Evolutionary conservation across 2,888 invertebrate genomes (phyloP).

Genomic region (Atrina japonica): DNA sequence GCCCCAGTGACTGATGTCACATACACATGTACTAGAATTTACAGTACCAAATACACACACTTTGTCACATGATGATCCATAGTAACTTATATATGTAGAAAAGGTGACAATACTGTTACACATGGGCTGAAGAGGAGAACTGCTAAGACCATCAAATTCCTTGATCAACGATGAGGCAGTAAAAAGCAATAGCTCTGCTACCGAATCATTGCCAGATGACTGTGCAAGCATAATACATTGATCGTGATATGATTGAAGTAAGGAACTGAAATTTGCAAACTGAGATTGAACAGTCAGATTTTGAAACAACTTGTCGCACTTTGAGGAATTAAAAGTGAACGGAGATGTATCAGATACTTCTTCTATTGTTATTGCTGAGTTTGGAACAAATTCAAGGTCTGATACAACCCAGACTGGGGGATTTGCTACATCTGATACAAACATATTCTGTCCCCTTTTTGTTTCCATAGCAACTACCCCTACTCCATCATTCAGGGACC

Average conservation of each 20-base stretch:
- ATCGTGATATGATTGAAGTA: slow-evolving; percentile 39
- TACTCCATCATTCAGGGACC: slow-evolving; percentile 63
- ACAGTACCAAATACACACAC: slow-evolving; percentile 57
- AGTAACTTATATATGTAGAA: slow-evolving; percentile 41
- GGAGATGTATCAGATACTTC: slow-evolving; percentile 25
- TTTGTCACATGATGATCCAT: slow-evolving; percentile 45
- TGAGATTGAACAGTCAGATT: slow-evolving; percentile 32
- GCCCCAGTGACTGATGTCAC: slow-evolving; percentile 61
- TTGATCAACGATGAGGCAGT: slow-evolving; percentile 41
- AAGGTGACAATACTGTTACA: slow-evolving; percentile 38
- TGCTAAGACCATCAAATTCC: slow-evolving; percentile 37
- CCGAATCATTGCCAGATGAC: slow-evolving; percentile 37
- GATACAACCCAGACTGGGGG: slow-evolving; percentile 61
- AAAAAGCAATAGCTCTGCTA: slow-evolving; percentile 48
- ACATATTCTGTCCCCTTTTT: slow-evolving; percentile 50
- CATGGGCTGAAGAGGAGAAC: slow-evolving; percentile 37
- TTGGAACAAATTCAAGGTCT: slow-evolving; percentile 52
- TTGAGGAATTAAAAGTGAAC: slow-evolving; percentile 27
- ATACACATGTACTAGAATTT: slow-evolving; percentile 47
- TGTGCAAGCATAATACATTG: slow-evolving; percentile 49
- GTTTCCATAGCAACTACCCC: slow-evolving; percentile 53
- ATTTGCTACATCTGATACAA: slow-evolving; percentile 42
- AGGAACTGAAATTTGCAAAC: slow-evolving; percentile 34
- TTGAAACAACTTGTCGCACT: slow-evolving; percentile 50
- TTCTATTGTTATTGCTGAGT: slow-evolving; percentile 32